These are phyloP conservation scores for Grammomys surdaster DNA, from an alignment of 2,113 vertebrate genomes.

Conservation along the genomic window DNA sequence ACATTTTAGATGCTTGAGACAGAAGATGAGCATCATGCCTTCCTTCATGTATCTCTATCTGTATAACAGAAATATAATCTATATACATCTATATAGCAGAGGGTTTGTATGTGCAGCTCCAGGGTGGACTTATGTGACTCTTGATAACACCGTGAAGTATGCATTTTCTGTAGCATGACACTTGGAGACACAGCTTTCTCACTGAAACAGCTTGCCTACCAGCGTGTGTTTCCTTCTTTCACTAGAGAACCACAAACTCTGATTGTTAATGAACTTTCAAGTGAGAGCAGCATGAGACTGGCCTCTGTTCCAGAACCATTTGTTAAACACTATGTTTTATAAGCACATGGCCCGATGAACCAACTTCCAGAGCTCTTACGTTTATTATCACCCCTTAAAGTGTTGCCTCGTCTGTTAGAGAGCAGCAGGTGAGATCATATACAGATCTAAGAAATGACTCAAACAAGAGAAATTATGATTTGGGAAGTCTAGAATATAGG, in stretches of 20 bases:
- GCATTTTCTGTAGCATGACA: neutral
- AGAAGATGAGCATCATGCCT: constrained; percentile 2
- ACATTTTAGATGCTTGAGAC: neutral
- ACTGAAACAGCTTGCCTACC: neutral
- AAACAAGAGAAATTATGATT: neutral
- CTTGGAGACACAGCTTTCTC: neutral
- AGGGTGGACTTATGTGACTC: neutral
- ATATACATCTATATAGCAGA: too few species aligned
- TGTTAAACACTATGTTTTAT: neutral
- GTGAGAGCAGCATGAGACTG: neutral
- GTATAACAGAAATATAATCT: too few species aligned
- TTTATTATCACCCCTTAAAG: neutral
- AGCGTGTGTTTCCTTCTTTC: neutral
- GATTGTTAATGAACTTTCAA: constrained; percentile 18
- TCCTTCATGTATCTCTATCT: neutral
- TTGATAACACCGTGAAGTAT: neutral
- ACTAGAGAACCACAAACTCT: constrained; percentile 7
- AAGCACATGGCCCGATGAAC: neutral
- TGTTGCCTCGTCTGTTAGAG: neutral
- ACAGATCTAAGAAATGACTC: neutral
- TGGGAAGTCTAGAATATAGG: neutral
- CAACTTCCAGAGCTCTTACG: neutral
- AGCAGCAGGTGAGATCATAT: neutral
- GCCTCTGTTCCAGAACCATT: neutral
- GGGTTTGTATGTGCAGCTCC: too few species aligned